Evolutionary conservation across 2,888 invertebrate genomes (phyloP).

Genomic region (Drosophila rellima): DNA sequence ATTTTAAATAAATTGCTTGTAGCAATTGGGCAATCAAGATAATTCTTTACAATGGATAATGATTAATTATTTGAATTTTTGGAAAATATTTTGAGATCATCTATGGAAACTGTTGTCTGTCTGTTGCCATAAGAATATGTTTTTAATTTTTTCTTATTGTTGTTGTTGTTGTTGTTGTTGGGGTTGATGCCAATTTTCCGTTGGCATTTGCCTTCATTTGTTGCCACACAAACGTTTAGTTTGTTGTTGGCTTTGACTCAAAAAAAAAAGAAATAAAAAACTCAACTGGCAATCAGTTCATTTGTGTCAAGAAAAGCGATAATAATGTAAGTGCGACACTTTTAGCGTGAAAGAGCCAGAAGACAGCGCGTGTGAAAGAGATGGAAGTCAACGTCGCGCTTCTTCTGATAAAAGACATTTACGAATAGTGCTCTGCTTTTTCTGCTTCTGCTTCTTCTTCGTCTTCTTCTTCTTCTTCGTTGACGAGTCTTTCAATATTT

Average conservation of each 20-base stretch:
- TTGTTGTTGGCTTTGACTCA: constrained; percentile 31
- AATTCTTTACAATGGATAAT: neutral
- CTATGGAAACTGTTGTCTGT: constrained; percentile 4
- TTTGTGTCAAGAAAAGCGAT: constrained; percentile 59
- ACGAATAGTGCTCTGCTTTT: constrained; percentile 15
- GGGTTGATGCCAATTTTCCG: constrained; percentile 14
- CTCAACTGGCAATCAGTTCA: constrained; percentile 56
- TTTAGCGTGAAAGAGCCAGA: constrained; percentile 1
- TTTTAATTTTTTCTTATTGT: neutral
- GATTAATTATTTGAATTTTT: neutral
- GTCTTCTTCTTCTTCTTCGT: constrained; percentile 35
- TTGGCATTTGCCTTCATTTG: constrained; percentile 23
- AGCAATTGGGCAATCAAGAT: neutral
- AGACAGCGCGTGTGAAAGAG: neutral
- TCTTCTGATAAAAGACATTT: constrained; percentile 62
- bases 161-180: neutral
- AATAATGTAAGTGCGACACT: constrained; percentile 28
- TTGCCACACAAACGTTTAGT: constrained; percentile 9
- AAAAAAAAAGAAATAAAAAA: constrained; percentile 18
- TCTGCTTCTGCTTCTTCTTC: constrained; percentile 26
- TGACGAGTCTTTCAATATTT: constrained; percentile 63
- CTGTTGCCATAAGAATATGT: neutral
- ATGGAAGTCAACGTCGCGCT: constrained; percentile 21
- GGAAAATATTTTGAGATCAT: constrained; percentile 6
- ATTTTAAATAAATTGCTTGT: neutral